phyloP scores from a whole-genome alignment of 2,888 invertebrate species.

The Chymomyza caudatula region DNA sequence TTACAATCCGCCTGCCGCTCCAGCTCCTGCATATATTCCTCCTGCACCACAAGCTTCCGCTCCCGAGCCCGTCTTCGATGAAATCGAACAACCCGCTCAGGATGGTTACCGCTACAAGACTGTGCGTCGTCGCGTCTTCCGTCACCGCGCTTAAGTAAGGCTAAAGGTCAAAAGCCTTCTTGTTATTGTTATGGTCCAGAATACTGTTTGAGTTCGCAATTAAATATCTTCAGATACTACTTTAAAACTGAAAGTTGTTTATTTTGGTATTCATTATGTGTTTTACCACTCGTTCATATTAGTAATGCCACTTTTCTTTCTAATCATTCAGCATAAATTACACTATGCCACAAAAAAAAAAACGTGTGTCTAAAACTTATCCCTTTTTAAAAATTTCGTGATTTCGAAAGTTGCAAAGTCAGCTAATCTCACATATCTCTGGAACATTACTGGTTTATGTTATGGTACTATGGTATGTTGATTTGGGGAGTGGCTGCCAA shows the following conservation, averaged over 20 bases:
- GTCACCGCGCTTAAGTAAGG: slow-evolving; percentile 47
- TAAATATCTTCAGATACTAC: neutral
- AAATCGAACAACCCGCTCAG: slow-evolving; percentile 57
- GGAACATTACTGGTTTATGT: too few species aligned
- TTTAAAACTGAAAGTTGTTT: neutral
- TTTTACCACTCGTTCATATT: too few species aligned
- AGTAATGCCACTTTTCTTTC: too few species aligned
- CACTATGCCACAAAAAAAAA: too few species aligned
- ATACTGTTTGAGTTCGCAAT: neutral
- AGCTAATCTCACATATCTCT: too few species aligned
- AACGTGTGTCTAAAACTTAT: too few species aligned
- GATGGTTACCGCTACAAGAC: slow-evolving; percentile 59
- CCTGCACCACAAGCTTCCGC: slow-evolving; percentile 23
- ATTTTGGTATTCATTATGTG: too few species aligned
- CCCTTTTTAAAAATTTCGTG: too few species aligned
- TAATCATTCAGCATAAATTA: too few species aligned
- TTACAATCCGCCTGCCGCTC: slow-evolving; percentile 52
- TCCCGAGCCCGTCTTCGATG: slow-evolving; percentile 35
- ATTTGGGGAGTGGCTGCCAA: too few species aligned
- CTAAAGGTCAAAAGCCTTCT: neutral
- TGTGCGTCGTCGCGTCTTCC: slow-evolving; percentile 62
- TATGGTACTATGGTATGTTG: too few species aligned
- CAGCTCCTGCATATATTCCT: slow-evolving; percentile 40
- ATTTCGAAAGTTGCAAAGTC: too few species aligned
- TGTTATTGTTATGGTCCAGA: slow-evolving; percentile 32